Evolutionary conservation across 2,113 vertebrate species (phyloP).

Genomic region (Xiphorhynchus elegans): DNA sequence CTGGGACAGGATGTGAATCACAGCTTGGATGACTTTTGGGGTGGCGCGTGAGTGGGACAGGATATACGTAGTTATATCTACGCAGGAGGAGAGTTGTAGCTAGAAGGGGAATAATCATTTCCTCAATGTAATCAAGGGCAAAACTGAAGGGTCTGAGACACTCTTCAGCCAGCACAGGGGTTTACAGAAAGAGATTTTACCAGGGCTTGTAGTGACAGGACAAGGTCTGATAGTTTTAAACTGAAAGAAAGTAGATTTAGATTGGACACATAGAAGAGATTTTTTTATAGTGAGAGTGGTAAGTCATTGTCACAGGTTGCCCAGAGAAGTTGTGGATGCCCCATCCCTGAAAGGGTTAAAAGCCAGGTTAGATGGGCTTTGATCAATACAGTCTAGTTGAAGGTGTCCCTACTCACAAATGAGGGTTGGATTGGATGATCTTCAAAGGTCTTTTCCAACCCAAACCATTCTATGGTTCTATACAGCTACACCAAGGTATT

Average conservation of each 20-base stretch:
- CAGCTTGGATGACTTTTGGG: background rate
- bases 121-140: background rate
- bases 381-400: background rate
- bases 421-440: background rate
- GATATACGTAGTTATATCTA: background rate
- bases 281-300: background rate
- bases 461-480: background rate
- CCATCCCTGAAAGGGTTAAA: background rate
- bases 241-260: background rate
- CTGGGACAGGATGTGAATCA: conserved; percentile 50
- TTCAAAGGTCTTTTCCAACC: background rate
- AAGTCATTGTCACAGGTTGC: background rate
- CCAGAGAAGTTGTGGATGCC: background rate
- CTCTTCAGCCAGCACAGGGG: background rate
- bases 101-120: background rate
- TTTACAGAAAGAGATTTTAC: background rate
- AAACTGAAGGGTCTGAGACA: background rate
- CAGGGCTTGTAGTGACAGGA: background rate
- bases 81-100: background rate
- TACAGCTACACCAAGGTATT: background rate
- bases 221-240: background rate
- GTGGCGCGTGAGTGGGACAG: background rate
- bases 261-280: background rate
- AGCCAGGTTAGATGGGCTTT: background rate
- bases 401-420: background rate